Evolutionary conservation across 2,888 invertebrate species (phyloP).

Genomic region (Cyrtodaria siliqua): DNA sequence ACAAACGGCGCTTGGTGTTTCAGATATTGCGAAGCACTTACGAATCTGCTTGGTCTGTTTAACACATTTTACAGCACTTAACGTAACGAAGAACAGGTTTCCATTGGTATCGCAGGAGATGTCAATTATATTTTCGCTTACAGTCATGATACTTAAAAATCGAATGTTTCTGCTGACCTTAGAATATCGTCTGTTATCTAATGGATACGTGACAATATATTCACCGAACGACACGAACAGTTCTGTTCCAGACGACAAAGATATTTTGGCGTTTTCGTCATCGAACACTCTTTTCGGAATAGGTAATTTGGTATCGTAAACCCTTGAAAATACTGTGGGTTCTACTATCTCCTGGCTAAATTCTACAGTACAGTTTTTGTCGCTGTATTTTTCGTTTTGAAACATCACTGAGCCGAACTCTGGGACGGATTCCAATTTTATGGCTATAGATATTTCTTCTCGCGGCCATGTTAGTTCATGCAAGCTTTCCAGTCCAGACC

Average conservation of each 20-base stretch:
- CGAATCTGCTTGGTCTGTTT: conserved; percentile 26
- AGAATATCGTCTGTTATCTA: conserved; percentile 36
- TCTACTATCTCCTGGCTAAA: conserved; percentile 38
- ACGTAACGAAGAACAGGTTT: conserved; percentile 34
- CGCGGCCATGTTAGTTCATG: conserved; percentile 48
- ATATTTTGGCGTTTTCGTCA: conserved; percentile 45
- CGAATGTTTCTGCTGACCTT: conserved; percentile 35
- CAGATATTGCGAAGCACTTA: conserved; percentile 32
- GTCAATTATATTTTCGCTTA: conserved; percentile 52
- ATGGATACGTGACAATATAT: conserved; percentile 48
- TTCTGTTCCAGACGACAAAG: conserved; percentile 41
- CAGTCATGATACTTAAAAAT: conserved; percentile 29
- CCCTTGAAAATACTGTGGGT: conserved; percentile 34
- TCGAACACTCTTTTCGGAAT: conserved; percentile 35
- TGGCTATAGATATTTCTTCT: conserved; percentile 29
- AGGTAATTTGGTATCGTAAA: conserved; percentile 48
- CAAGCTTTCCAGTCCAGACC: conserved; percentile 36
- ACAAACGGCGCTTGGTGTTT: conserved; percentile 39
- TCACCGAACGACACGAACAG: conserved; percentile 48
- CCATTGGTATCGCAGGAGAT: conserved; percentile 34
- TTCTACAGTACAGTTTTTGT: conserved; percentile 41
- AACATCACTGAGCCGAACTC: conserved; percentile 37
- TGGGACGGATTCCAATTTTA: conserved; percentile 37
- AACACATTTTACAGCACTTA: conserved; percentile 27
- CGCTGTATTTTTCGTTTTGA: conserved; percentile 5